Base-by-base conservation (phyloP, 2,797 vertebrate genomes). In the Psittacula echo region DNA sequence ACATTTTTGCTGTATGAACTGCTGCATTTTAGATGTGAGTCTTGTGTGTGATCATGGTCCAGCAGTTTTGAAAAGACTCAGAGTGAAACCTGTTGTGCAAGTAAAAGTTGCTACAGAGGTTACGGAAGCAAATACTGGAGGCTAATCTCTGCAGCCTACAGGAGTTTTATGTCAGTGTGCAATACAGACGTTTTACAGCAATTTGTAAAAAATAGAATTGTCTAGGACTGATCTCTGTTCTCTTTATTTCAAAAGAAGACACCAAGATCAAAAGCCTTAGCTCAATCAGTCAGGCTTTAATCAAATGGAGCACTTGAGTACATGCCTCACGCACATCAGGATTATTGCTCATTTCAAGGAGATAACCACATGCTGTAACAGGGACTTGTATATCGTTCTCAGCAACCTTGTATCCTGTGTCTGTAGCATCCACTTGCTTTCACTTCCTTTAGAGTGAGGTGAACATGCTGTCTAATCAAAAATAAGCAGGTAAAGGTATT, bases 281-380 rank as follows among this genome's bases (percentile, higher is more conserved):
- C 78, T 68, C 84, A 89, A 68, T 87, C 89, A 90, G 67, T 87
- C 29, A 22, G 72, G 48, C 75, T 95, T 93, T 92, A 96, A 93
- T 94, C 84, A 92, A 87, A 93, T n/a, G 56, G 87, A 92, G 65
- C 74, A 64, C 84, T 92, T 82, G 93, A 93, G 92, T 67, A 71
- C 84, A 72, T 90, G 86, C 71, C 80, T 89, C 64, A 71, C 0
- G 67, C 72, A 80, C 51, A 27, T 79, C 34, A 80, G 74, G 81
- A 80, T 97, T 89, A 74, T 85, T 93, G 84, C 92, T 95, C 84
- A 92, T 94, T 96, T 90, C 78, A 65, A 79, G 88, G 89, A 85
- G 78, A 92, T 87, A 94, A 87, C 80, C 47, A 65, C 78, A n/a
- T 77, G 78, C 45, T 85, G 19, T 60, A 90, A 53, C 77, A 95